Conservation (phyloP, 2,888 invertebrate genomes). For the Pteria penguin region DNA sequence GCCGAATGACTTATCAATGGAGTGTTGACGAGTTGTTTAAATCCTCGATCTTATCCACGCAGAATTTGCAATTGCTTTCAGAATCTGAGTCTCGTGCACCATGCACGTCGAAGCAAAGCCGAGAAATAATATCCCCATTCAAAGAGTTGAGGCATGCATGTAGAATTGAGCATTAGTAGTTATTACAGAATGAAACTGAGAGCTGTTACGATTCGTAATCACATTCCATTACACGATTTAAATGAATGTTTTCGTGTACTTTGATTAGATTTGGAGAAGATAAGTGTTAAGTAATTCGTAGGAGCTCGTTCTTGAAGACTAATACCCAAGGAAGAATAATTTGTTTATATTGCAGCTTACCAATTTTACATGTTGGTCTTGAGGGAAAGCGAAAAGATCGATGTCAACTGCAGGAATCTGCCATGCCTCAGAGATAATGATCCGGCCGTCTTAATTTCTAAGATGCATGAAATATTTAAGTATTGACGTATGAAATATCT, state of each 20-base stretch:
- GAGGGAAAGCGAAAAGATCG: not conserved
- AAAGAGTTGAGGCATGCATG: not conserved
- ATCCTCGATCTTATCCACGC: not conserved
- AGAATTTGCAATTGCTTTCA: not conserved
- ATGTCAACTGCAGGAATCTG: not conserved
- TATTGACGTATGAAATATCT: too few relatives aligned
- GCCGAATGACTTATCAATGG: not conserved
- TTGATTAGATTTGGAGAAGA: constrained; percentile 23
- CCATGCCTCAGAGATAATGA: not conserved
- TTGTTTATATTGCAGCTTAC: not conserved
- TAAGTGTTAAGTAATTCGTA: constrained; percentile 3
- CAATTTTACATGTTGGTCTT: not conserved
- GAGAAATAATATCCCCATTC: not conserved
- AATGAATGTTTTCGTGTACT: constrained; percentile 15
- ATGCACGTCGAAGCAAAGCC: not conserved
- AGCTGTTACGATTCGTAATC: not conserved
- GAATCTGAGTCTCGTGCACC: not conserved
- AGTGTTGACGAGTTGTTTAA: not conserved
- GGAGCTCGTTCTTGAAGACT: not conserved
- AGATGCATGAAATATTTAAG: not conserved
- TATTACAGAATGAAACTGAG: not conserved
- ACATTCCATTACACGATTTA: not conserved
- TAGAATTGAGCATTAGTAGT: not conserved
- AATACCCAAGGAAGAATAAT: not conserved
- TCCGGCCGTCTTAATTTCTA: not conserved